Percentiles rank a stretch among this genome's conserved stretches.
These are phyloP conservation scores for Meriones unguiculatus DNA, from an alignment of 2,113 vertebrate genomes.

Conservation along the genomic window DNA sequence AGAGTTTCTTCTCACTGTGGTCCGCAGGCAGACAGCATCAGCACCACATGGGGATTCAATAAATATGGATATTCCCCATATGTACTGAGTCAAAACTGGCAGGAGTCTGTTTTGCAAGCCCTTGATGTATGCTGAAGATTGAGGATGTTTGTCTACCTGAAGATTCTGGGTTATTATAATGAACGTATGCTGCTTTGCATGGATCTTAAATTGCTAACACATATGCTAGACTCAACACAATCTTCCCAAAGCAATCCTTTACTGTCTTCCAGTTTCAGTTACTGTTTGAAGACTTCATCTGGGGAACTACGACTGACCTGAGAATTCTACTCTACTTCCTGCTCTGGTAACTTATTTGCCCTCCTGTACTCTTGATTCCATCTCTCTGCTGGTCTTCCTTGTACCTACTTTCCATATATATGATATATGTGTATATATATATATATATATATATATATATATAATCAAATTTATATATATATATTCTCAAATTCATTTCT, in stretches of 20 bases:
- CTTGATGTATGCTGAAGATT: neutral
- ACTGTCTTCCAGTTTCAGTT: neutral
- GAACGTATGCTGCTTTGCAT: neutral
- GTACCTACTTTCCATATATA: neutral
- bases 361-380: neutral
- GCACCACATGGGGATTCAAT: neutral
- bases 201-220: neutral
- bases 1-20: neutral
- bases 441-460: no score
- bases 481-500: slow-evolving; percentile 5
- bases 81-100: neutral
- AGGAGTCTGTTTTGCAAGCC: neutral
- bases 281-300: neutral
- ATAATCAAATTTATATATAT: no score
- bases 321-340: neutral
- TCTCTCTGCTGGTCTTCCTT: neutral
- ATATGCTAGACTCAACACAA: neutral
- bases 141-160: neutral
- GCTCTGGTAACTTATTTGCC: neutral
- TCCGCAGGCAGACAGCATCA: neutral
- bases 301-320: neutral
- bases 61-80: neutral
- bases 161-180: neutral
- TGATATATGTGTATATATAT: no score
- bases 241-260: neutral